phyloP scores from a whole-genome alignment of 1,140 invertebrate genomes.

The Drosophila equinoxialis region DNA sequence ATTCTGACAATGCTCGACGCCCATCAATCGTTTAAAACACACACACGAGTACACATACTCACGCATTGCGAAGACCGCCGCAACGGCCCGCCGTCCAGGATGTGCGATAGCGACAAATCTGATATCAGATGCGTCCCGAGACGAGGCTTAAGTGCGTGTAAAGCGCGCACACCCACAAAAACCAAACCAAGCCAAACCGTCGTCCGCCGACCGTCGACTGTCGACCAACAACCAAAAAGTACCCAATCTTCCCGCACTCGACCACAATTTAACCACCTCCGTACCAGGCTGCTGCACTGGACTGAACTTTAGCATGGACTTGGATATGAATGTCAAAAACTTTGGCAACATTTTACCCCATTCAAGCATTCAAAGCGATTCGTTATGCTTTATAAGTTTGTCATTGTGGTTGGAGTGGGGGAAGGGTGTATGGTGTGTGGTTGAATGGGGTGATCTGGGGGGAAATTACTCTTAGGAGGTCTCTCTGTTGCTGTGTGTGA shows the following conservation, averaged over 20 bases:
- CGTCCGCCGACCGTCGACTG: neutral
- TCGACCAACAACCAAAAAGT: neutral
- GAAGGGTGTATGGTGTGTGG: neutral
- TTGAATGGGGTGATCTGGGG: neutral
- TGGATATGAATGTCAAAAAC: slow-evolving; percentile 43
- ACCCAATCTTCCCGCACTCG: neutral
- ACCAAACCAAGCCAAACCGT: slow-evolving; percentile 16
- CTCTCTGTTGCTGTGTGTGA: neutral
- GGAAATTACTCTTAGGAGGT: neutral
- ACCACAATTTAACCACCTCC: neutral
- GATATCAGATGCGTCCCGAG: slow-evolving; percentile 73
- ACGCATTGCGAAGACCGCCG: slow-evolving; percentile 13
- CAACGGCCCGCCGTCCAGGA: slow-evolving; percentile 36
- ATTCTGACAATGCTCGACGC: slow-evolving; percentile 54
- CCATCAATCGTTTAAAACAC: slow-evolving; percentile 75
- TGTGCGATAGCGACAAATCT: slow-evolving; percentile 67
- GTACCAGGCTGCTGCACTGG: slow-evolving; percentile 14
- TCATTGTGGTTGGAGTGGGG: slow-evolving; percentile 44
- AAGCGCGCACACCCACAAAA: slow-evolving; percentile 71
- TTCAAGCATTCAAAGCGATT: slow-evolving; percentile 36
- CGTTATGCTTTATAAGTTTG: slow-evolving; percentile 50
- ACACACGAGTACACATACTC: neutral
- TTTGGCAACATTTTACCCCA: slow-evolving; percentile 46
- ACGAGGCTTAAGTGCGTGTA: slow-evolving; percentile 66
- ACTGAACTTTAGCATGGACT: slow-evolving; percentile 26